Evolutionary conservation across 2,888 invertebrate genomes (phyloP), one percentile per base, ranked within the genome.

Genomic region (Drymonia ruficornis): DNA sequence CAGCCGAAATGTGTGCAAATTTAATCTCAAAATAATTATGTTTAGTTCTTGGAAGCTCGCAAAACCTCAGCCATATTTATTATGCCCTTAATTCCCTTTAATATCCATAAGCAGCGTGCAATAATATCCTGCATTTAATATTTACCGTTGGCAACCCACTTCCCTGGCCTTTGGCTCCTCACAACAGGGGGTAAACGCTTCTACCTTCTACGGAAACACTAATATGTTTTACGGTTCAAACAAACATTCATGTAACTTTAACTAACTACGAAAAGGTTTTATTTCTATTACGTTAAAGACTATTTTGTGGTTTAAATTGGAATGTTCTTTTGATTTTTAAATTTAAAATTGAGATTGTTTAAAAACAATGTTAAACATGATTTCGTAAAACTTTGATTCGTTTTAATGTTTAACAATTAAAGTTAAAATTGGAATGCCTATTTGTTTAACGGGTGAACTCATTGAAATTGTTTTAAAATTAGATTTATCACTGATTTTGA

Each of bases 101-200:
- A 29, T 15, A 15, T n/a, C 29, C 28, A 46, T 46, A 46, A 46
- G 15, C 50, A 58, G 50, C 51, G 42, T 46, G 53, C 49, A 49
- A 56, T 66, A 53, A 66, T 61, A 43, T 72, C 65, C 56, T 31
- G 55, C 50, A 57, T 59, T 62, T 69, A 59, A 58, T 69, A 52
- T 55, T 52, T 48, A 46, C 42, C 40, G 46, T 67, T 53, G 62
- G 42, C 57, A 64, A 34, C 56, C 59, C 58, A 63, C 53, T 61
- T 31, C 45, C 19, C 42, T 65, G 55, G 76, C 70, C 71, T 77
- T 72, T 76, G 70, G 65, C 63, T 65, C 66, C 49, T 62, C 75
- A 19, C 80, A 46, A 58, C 73, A 55, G 78, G 80, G 70, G 70
- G 74, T 63, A 55, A 71, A 67, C 65, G 65, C 71, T 70, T 72